Percentiles rank a stretch among this genome's conserved stretches.
Conservation (phyloP, 2,797 vertebrate genomes). For the Leuciscus waleckii region DNA sequence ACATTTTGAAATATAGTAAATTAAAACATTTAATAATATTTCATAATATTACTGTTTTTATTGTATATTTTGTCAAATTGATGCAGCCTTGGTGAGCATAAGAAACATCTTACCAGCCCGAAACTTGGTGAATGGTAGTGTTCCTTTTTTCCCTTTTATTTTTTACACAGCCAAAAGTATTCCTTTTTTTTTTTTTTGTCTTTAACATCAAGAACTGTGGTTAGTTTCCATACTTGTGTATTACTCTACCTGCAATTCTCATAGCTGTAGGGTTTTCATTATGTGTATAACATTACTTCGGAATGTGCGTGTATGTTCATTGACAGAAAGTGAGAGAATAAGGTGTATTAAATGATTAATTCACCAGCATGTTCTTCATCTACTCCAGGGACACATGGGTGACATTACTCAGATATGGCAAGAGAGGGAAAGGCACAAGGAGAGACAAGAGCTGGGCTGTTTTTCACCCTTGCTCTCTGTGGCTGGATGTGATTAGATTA, state of each 20-base stretch:
- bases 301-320: conserved; percentile 13
- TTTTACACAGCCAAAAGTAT: neutral
- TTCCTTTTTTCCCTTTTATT: too few species aligned
- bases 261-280: neutral
- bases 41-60: neutral
- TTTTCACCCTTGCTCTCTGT: conserved; percentile 35
- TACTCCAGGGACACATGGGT: conserved; percentile 45
- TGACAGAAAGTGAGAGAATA: conserved; percentile 37
- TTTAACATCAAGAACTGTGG: neutral
- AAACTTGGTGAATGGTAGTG: neutral
- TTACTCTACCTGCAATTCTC: neutral
- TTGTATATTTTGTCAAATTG: neutral
- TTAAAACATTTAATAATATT: too few species aligned
- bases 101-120: neutral
- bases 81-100: neutral
- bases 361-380: conserved; percentile 58
- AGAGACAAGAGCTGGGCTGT: conserved; percentile 15
- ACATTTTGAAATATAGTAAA: neutral
- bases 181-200: neutral
- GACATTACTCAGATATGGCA: conserved; percentile 45
- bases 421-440: conserved; percentile 39
- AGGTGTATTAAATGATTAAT: conserved; percentile 59
- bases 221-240: neutral
- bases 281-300: neutral
- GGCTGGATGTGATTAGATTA: conserved; percentile 60